These are phyloP conservation scores for Polydrusus pterygomalis DNA, from an alignment of 2,888 invertebrate species.

Conservation along the genomic window DNA sequence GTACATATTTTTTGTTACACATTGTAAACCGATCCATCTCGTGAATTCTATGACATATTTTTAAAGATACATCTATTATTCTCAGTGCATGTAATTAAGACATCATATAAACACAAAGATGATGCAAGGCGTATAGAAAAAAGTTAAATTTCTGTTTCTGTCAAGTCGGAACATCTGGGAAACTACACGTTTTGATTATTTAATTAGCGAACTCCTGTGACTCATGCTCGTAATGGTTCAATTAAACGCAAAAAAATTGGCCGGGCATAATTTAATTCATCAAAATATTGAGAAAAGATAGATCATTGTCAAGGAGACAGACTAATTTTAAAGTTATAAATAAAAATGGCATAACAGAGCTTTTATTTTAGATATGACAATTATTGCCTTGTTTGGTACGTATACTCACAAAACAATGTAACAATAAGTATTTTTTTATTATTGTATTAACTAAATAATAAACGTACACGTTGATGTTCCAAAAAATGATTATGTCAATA, in stretches of 20 bases:
- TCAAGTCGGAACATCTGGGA: conserved; percentile 35
- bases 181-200: conserved; percentile 41
- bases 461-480: no score
- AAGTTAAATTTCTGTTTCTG: conserved; percentile 33
- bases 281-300: conserved; percentile 47
- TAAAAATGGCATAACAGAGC: conserved; percentile 28
- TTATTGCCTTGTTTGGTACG: neutral
- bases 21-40: no score
- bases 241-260: conserved; percentile 39
- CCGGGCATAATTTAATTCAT: conserved; percentile 36
- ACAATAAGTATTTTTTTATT: no score
- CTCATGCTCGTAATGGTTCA: conserved; percentile 35
- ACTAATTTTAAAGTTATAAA: conserved; percentile 25
- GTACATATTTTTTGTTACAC: no score
- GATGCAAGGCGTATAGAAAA: conserved; percentile 28
- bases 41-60: no score
- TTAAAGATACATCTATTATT: conserved; percentile 18
- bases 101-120: conserved; percentile 30
- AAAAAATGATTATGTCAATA: no score
- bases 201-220: conserved; percentile 34
- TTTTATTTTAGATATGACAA: neutral
- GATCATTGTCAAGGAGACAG: conserved; percentile 44
- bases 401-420: no score
- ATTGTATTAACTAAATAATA: no score
- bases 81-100: conserved; percentile 21